phyloP scores from a whole-genome alignment of 2,797 vertebrate genomes.

The Peromyscus attwateri region DNA sequence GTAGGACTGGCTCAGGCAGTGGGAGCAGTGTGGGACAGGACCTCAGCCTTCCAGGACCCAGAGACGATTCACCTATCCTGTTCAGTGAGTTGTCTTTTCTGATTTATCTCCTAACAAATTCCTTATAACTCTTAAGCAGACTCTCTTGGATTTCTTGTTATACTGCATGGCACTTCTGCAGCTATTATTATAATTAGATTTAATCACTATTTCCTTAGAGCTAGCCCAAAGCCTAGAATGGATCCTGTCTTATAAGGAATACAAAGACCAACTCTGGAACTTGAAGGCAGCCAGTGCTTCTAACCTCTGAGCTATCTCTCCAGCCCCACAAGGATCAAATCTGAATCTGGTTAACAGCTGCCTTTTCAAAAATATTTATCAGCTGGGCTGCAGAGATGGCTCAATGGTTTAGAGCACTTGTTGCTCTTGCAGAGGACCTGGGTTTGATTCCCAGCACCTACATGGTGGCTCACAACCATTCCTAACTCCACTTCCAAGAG shows the following conservation, averaged over 20 bases:
- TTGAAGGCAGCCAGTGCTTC: background rate
- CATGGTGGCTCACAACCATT: background rate
- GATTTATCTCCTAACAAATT: too few species aligned
- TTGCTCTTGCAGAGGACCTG: background rate
- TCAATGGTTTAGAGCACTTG: background rate
- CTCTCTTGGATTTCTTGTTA: too few species aligned
- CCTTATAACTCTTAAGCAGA: too few species aligned
- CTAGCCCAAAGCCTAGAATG: slow-evolving; percentile 27
- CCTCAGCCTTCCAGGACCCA: too few species aligned
- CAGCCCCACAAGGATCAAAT: background rate
- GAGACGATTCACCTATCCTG: too few species aligned
- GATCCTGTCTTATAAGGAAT: background rate
- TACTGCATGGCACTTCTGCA: slow-evolving; percentile 4
- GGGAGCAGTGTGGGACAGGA: too few species aligned
- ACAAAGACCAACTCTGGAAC: background rate
- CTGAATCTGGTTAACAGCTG: background rate
- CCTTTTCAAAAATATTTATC: slow-evolving; percentile 36
- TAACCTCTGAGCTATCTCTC: background rate
- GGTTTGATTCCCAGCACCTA: background rate
- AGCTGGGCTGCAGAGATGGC: background rate
- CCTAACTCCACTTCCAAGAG: background rate
- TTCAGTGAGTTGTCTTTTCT: too few species aligned
- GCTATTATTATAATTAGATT: slow-evolving; percentile 48
- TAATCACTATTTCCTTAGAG: slow-evolving; percentile 52
- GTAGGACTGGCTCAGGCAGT: too few species aligned